These are phyloP conservation scores for Cercopithecus hamlyni DNA, from an alignment of 2,797 vertebrate genomes.

Conservation along the genomic window DNA sequence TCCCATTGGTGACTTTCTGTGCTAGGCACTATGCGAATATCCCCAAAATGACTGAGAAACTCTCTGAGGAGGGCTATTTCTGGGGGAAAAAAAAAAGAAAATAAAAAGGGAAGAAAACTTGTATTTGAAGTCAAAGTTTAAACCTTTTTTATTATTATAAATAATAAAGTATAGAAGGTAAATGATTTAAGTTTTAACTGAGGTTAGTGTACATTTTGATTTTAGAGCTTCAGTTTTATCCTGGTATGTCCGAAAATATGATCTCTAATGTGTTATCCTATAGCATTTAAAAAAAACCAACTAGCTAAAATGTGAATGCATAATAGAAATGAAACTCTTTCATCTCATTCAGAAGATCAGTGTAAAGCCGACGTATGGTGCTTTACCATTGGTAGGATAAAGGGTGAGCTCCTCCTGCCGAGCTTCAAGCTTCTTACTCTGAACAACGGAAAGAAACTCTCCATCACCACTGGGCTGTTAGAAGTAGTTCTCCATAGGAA, in stretches of 20 bases:
- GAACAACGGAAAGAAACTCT: not conserved
- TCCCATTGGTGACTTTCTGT: not conserved
- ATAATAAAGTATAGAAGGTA: not conserved
- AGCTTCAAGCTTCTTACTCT: not conserved
- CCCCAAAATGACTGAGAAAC: not conserved
- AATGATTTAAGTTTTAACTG: not conserved
- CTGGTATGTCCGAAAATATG: not conserved
- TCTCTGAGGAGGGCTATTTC: not conserved
- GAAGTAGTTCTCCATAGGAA: not conserved
- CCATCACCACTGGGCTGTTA: not conserved
- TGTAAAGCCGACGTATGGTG: not conserved
- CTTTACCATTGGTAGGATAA: not conserved
- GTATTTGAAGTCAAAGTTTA: not conserved
- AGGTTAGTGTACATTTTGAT: not conserved
- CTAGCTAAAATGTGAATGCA: not conserved
- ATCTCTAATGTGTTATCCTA: not conserved
- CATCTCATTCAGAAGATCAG: conserved; percentile 45
- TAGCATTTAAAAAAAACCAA: not conserved
- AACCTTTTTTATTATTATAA: not conserved
- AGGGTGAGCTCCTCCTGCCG: not conserved
- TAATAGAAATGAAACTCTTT: conserved; percentile 20
- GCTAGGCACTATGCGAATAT: not conserved
- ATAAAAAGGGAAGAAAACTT: not conserved
- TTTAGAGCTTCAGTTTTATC: not conserved
- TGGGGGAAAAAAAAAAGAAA: accelerated